Evolutionary conservation across 1,140 invertebrate genomes (phyloP).

Genomic region (Pogonus chalceus): DNA sequence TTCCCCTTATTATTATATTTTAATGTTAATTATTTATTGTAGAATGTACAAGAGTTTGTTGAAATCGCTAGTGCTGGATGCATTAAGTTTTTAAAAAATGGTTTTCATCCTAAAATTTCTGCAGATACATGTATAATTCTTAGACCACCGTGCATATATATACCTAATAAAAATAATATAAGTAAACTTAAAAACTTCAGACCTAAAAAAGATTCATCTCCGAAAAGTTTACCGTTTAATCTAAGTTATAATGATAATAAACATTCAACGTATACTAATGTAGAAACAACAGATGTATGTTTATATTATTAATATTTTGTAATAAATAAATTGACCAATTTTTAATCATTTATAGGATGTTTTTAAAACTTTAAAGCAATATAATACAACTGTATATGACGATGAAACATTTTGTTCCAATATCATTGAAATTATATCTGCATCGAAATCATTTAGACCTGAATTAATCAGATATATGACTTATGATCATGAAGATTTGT

Average conservation of each 20-base stretch:
- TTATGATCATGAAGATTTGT: not conserved
- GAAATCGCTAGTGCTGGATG: not conserved
- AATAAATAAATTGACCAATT: not conserved
- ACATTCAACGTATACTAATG: not conserved
- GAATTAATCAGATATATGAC: not conserved
- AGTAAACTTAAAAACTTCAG: no score
- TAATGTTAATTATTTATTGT: not conserved
- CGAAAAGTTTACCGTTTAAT: no score
- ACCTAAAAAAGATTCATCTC: no score
- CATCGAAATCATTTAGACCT: not conserved
- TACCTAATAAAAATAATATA: no score
- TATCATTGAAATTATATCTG: not conserved
- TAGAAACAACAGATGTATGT: not conserved
- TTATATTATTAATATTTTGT: not conserved
- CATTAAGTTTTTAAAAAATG: not conserved
- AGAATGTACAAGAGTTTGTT: not conserved
- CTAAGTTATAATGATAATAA: no score
- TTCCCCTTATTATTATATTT: not conserved
- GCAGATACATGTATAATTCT: no score
- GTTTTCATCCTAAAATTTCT: not conserved
- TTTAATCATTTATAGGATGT: not conserved
- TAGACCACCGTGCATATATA: no score
- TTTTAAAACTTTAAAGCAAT: not conserved
- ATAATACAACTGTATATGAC: not conserved
- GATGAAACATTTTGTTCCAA: not conserved